Conservation (phyloP, 2,888 invertebrate species). For the Agriopis leucophaearia region DNA sequence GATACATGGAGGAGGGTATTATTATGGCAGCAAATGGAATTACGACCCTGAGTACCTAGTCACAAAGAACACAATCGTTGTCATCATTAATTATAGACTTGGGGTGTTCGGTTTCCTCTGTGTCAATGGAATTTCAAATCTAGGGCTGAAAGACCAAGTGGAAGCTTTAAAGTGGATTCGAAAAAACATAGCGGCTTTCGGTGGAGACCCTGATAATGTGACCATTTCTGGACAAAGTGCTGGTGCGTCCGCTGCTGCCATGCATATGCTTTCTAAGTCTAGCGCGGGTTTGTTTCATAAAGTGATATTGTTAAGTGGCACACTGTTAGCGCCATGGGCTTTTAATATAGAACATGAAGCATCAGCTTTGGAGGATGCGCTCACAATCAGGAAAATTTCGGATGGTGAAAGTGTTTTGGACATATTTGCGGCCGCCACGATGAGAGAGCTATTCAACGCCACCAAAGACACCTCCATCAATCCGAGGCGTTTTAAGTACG, state of each 20-base stretch:
- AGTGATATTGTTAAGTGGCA: slow-evolving; percentile 74
- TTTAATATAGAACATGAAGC: slow-evolving; percentile 66
- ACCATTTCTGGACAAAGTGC: slow-evolving; percentile 79
- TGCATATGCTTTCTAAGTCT: slow-evolving; percentile 70
- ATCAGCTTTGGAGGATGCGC: slow-evolving; percentile 66
- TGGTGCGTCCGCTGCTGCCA: slow-evolving; percentile 70
- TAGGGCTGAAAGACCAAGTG: slow-evolving; percentile 77
- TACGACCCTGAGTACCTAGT: slow-evolving; percentile 79
- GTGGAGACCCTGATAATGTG: slow-evolving; percentile 79
- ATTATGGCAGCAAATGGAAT: slow-evolving; percentile 74
- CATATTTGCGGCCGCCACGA: slow-evolving; percentile 59
- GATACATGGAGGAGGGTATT: slow-evolving; percentile 78
- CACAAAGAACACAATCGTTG: slow-evolving; percentile 67
- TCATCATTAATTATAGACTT: slow-evolving; percentile 74
- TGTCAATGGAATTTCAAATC: slow-evolving; percentile 70
- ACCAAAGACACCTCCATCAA: slow-evolving; percentile 67
- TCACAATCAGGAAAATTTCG: slow-evolving; percentile 58
- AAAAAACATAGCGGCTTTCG: slow-evolving; percentile 73
- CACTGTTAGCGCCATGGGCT: slow-evolving; percentile 72
- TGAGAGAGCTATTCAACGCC: slow-evolving; percentile 60
- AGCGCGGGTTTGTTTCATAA: slow-evolving; percentile 77
- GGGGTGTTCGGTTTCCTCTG: slow-evolving; percentile 77
- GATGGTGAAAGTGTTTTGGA: slow-evolving; percentile 60
- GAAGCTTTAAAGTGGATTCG: slow-evolving; percentile 78
- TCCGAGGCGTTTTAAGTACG: slow-evolving; percentile 73